Evolutionary conservation across 2,113 vertebrate genomes (phyloP).

Genomic region (Paraplagusia blochii): DNA sequence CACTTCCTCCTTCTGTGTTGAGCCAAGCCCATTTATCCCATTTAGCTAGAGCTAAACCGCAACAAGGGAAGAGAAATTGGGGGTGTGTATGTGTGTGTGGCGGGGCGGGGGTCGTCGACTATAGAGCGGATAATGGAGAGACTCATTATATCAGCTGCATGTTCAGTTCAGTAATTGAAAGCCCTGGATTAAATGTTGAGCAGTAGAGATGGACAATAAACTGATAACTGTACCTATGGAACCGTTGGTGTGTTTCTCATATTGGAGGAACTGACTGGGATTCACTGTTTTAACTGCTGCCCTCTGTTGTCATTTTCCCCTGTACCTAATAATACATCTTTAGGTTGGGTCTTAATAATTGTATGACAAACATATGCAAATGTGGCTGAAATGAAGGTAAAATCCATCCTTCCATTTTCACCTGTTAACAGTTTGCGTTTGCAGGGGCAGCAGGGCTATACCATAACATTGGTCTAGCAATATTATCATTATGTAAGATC

Average conservation of each 20-base stretch:
- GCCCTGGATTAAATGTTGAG: conserved; percentile 62
- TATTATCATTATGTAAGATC: too few relatives aligned
- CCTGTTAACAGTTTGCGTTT: too few relatives aligned
- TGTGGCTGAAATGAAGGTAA: too few relatives aligned
- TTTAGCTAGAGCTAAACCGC: conserved; percentile 65
- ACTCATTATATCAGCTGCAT: conserved; percentile 66
- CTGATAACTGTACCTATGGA: conserved; percentile 51
- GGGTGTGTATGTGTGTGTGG: too few relatives aligned
- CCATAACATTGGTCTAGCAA: too few relatives aligned
- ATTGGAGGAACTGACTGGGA: conserved; percentile 29
- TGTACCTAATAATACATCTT: too few relatives aligned
- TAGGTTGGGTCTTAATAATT: too few relatives aligned
- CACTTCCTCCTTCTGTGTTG: conserved; percentile 73
- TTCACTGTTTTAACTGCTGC: too few relatives aligned
- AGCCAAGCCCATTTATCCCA: conserved; percentile 66
- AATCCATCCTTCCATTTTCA: too few relatives aligned
- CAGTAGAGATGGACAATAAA: conserved; percentile 57
- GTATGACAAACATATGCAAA: too few relatives aligned
- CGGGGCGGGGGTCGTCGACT: conserved; percentile 68
- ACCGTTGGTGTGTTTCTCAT: conserved; percentile 63
- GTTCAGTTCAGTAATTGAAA: conserved; percentile 72
- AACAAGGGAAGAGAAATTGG: conserved; percentile 76
- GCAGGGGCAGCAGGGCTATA: too few relatives aligned
- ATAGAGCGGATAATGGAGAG: conserved; percentile 76
- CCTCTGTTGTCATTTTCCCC: too few relatives aligned